Percentiles rank a stretch among this genome's conserved stretches.
Evolutionary conservation across 2,113 vertebrate genomes (phyloP).

Genomic region (Petrocephalus microphthalmus): DNA sequence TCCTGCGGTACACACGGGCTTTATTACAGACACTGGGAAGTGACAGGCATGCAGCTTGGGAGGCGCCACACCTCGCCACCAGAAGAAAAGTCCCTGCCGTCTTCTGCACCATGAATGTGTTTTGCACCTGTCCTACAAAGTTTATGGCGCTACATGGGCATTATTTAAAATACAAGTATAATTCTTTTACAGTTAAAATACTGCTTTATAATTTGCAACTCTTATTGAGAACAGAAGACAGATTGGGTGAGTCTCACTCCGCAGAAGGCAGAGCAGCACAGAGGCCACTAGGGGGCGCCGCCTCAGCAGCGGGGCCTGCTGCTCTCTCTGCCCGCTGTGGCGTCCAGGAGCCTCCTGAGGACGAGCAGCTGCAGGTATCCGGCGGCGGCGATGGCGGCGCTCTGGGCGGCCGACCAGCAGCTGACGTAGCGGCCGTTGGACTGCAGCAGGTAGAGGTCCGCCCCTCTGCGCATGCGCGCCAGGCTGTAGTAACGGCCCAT

Average conservation of each 20-base stretch:
- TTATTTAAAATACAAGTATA: neutral
- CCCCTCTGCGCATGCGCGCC: slow-evolving; percentile 69
- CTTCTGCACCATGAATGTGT: neutral
- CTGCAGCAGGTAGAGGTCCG: slow-evolving; percentile 71
- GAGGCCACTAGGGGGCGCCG: no score
- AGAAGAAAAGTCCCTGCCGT: neutral
- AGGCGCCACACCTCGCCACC: neutral
- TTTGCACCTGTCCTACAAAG: neutral
- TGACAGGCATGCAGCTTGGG: neutral
- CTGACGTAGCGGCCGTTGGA: slow-evolving; percentile 77
- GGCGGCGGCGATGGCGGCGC: slow-evolving; percentile 69
- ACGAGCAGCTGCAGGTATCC: slow-evolving; percentile 80
- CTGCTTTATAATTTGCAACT: neutral
- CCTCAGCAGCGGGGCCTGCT: slow-evolving; percentile 71
- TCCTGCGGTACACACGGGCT: neutral
- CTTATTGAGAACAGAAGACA: neutral
- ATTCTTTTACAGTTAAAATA: neutral
- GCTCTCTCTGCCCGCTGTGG: slow-evolving; percentile 36
- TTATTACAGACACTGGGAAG: neutral
- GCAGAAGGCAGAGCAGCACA: no score
- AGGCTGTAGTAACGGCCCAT: slow-evolving; percentile 85
- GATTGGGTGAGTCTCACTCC: neutral
- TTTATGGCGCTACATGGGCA: neutral
- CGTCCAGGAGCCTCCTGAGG: slow-evolving; percentile 76
- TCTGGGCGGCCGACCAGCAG: slow-evolving; percentile 77